Evolutionary conservation across 2,113 vertebrate genomes (phyloP), one percentile per base, ranked within the genome.

Genomic region (Rhizomys pruinosus): DNA sequence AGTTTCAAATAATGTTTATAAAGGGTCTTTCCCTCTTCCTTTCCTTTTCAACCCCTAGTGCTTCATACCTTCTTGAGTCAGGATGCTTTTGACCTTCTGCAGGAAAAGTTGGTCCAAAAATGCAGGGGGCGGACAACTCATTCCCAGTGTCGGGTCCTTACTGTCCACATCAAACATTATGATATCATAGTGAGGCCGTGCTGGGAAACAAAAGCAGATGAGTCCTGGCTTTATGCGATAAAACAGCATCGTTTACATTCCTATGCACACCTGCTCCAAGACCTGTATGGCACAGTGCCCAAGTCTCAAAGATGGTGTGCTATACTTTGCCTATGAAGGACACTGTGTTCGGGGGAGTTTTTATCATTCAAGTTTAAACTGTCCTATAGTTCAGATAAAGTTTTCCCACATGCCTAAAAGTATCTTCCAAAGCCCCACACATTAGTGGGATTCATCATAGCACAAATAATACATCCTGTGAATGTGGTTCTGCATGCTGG

Each of bases 121-220:
- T 32, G 98, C 98, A 84, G 98, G 98, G 0, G 99, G 99, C 0
- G 99, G 99, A 94, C 99, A 99, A 96, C 99, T 99, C 98, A 99
- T 99, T 5, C 99, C 99, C 95, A 99, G 85, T 0, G 97, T 98
- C 32, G 98, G 97, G 88, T 99, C 99, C 97, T 99, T 99, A 91
- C 99, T 99, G 97, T 99, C 99, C 23, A 99, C 99, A 61, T 99
- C 99, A 11, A 99, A 99, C 98, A 99, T 99, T 92, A 99, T 57
- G 57, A 97, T 98, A 8, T 99, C 98, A 3, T 99, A 99, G 71
- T 15, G 93, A 76, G 97, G 97, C 87, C 79, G 89, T 0, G 97
- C 99, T 99, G 95, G 10, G 55, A 92, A 82, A 97, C 39, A 22
- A 27, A 92, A 84, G 55, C 34, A 68, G 59, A 17, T 3, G 5